phyloP scores from a whole-genome alignment of 2,888 invertebrate genomes.

The Urechis unicinctus region DNA sequence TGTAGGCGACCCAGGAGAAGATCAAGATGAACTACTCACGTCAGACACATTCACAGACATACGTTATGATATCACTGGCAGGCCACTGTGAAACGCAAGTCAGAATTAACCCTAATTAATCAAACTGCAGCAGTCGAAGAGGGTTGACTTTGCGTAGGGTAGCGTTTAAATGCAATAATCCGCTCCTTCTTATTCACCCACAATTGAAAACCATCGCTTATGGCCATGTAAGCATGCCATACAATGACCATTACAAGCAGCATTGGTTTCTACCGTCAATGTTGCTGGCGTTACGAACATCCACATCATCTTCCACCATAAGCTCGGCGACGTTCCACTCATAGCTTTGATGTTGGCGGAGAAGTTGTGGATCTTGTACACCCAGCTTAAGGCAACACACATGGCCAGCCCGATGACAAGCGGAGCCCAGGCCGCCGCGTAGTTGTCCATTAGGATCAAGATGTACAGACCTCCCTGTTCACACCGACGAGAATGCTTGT shows the following conservation, averaged over 20 bases:
- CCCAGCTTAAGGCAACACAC: slow-evolving; percentile 35
- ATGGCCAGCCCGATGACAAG: slow-evolving; percentile 33
- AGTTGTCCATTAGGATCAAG: slow-evolving; percentile 38
- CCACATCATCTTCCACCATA: slow-evolving; percentile 39
- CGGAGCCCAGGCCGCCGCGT: slow-evolving; percentile 33
- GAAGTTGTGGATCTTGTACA: slow-evolving; percentile 34
- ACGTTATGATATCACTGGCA: no score
- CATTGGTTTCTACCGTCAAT: slow-evolving; percentile 35
- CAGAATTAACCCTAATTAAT: no score
- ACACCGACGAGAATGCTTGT: background rate
- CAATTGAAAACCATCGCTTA: no score
- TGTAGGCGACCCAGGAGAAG: slow-evolving; percentile 10
- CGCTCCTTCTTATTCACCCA: no score
- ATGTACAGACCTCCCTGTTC: slow-evolving; percentile 38
- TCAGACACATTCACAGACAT: no score
- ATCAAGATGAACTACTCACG: slow-evolving; percentile 9
- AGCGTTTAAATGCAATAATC: no score
- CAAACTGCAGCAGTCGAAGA: no score
- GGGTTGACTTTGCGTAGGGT: no score
- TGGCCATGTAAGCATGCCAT: no score
- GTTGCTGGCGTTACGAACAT: slow-evolving; percentile 29
- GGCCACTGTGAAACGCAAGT: no score
- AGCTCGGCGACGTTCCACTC: slow-evolving; percentile 29
- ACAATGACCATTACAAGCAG: no score
- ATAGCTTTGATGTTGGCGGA: slow-evolving; percentile 35